Conservation (phyloP, 2,113 vertebrate species). For the Lutjanus erythropterus region DNA sequence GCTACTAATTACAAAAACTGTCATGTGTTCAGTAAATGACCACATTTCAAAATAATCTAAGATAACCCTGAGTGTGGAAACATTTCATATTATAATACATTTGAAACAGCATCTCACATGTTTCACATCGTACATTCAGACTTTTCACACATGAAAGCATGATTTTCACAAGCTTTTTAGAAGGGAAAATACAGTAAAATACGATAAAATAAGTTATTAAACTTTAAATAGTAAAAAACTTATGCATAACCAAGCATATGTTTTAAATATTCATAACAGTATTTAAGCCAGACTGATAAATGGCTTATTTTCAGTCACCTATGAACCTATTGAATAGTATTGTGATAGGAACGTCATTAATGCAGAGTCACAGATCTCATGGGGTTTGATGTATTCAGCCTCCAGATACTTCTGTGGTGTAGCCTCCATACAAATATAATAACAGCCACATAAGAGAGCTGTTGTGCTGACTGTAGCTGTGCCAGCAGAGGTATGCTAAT, state of each 20-base stretch:
- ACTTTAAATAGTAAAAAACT: background rate
- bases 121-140: background rate
- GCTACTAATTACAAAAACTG: too few species aligned
- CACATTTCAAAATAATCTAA: too few species aligned
- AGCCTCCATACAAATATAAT: constrained; percentile 26
- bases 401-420: constrained; percentile 26
- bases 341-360: background rate
- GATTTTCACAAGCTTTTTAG: background rate
- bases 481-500: constrained; percentile 70
- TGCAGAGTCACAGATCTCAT: background rate
- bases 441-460: constrained; percentile 47
- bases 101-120: background rate
- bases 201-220: background rate
- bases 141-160: too few species aligned
- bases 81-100: background rate
- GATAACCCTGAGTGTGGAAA: too few species aligned
- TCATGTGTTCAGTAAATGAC: too few species aligned
- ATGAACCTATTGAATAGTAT: background rate
- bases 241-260: background rate
- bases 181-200: background rate
- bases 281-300: background rate
- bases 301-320: background rate
- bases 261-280: background rate
- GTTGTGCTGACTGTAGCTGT: constrained; percentile 28
- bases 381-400: constrained; percentile 16